Evolutionary conservation across 2,113 vertebrate species (phyloP).

Genomic region (Microcebus jonahi): DNA sequence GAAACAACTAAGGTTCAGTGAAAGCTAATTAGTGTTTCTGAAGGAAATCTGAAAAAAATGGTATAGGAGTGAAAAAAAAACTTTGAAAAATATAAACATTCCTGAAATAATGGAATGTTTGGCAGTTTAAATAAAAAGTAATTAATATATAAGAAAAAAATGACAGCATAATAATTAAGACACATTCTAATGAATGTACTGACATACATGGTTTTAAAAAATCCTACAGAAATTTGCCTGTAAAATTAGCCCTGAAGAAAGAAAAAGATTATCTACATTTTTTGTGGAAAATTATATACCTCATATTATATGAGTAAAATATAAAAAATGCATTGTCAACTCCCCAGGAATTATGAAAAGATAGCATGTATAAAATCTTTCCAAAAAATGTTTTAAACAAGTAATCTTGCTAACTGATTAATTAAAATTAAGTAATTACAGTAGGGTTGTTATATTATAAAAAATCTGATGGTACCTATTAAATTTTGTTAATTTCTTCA

Average conservation of each 20-base stretch:
- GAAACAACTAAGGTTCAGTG: background rate
- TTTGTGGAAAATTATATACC: background rate
- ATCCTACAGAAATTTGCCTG: background rate
- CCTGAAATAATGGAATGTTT: background rate
- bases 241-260: background rate
- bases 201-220: background rate
- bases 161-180: background rate
- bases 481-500: background rate
- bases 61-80: background rate
- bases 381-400: background rate
- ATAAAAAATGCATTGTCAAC: background rate
- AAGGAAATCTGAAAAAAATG: background rate
- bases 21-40: background rate
- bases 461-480: background rate
- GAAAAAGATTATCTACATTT: background rate
- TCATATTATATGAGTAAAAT: background rate
- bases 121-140: background rate
- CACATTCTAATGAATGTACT: background rate
- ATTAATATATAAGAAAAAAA: slow-evolving; percentile 6
- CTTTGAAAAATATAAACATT: background rate
- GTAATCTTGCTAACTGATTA: background rate
- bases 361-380: background rate
- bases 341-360: background rate
- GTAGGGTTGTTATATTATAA: background rate
- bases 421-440: slow-evolving; percentile 25